Percentiles rank a stretch among this genome's conserved stretches.
Conservation (phyloP, 2,797 vertebrate genomes). For the Synanceia verrucosa region DNA sequence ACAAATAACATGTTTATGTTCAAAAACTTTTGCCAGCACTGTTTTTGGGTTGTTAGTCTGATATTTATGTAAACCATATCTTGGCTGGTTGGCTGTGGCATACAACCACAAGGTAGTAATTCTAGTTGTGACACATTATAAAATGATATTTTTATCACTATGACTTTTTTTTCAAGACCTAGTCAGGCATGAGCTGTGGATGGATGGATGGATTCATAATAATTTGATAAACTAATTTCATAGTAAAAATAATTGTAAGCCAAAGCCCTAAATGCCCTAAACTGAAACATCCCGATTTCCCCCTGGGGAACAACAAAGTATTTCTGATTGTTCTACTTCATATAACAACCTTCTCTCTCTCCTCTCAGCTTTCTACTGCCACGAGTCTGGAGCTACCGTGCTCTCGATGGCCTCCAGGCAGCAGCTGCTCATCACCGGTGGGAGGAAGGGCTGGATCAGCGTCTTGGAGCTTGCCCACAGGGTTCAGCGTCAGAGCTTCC, state of each 20-base stretch:
- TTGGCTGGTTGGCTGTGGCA: background rate
- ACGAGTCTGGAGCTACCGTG: conserved; percentile 95
- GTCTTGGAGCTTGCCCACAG: conserved; percentile 90
- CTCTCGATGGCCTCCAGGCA: conserved; percentile 92
- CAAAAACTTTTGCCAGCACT: background rate
- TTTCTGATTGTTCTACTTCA: background rate
- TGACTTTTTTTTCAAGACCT: too few species aligned
- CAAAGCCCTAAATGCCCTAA: background rate
- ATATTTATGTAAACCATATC: background rate
- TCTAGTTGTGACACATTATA: background rate
- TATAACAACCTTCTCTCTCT: background rate
- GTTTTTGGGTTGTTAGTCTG: background rate
- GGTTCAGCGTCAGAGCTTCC: conserved; percentile 91
- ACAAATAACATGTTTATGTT: background rate
- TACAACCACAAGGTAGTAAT: background rate
- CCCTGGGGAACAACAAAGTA: too few species aligned
- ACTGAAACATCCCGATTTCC: background rate
- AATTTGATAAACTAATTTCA: too few species aligned
- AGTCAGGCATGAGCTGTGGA: too few species aligned
- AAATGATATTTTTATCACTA: background rate
- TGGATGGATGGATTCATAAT: too few species aligned
- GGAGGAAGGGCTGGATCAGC: conserved; percentile 93
- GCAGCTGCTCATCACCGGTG: conserved; percentile 94
- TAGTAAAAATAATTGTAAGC: too few species aligned
- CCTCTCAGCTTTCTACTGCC: conserved; percentile 91